Base-by-base conservation (phyloP, 2,113 vertebrate species). In the Ictidomys tridecemlineatus region DNA sequence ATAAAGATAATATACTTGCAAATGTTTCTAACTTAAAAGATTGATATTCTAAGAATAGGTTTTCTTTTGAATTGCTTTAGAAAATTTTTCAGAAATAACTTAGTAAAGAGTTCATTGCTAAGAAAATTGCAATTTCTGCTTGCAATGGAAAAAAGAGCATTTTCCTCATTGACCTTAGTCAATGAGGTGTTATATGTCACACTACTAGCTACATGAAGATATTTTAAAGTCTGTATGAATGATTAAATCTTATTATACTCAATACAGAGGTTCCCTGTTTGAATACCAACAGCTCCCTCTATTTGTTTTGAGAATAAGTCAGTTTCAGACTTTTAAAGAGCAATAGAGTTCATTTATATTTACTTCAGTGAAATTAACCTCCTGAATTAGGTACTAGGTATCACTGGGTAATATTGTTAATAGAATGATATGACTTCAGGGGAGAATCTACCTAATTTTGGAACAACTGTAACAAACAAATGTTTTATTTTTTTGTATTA, bases 211-310 rank as follows among this genome's bases (percentile, higher is more conserved):
- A 65, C 65, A 48, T 65, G 26, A 82, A 95, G 20, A 69, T 96
- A 86, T 89, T 97, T 98, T 98, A 87, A 79, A 94, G 58, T 67
- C 39, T 93, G 56, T 91, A 26, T 63, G 58, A 89, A 83, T 67
- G 45, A 80, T 1, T 72, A 42, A 72, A 53, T 85, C 48, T 42
- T 45, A 67, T 92, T 37, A 67, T 93, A 65, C 30, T 94, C 4
- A 2, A 79, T 8, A 94, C 24, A 69, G 26, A 53, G 34, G 95
- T 34, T 93, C 63, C 79, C 32, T 0, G 2, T 96, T 26, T 51
- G 30, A 96, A 96, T 89, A 93, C 48, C 94, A 98, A 95, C 63
- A 97, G 95, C 92, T 98, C 95, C 94, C 92, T 98, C 97, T 98
- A 32, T 91, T 94, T 98, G 76, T 84, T 92, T 87, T 45, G 0